A percentile compares a stretch with the other conserved stretches of the same genome.
These are phyloP conservation scores for Thumatha senex DNA, from an alignment of 2,888 invertebrate species.

Conservation along the genomic window DNA sequence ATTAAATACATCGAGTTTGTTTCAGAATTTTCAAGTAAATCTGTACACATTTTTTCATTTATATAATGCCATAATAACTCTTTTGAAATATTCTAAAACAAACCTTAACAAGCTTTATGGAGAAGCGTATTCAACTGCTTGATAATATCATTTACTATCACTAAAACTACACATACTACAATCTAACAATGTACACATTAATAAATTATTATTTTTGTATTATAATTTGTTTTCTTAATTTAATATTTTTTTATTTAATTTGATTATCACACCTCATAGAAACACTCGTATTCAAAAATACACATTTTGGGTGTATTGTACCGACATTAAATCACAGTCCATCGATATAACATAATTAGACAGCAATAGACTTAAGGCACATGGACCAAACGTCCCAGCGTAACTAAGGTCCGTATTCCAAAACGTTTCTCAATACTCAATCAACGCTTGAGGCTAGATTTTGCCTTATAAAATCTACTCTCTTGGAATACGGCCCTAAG, in stretches of 20 bases:
- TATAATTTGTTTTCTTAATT: slow-evolving; percentile 33
- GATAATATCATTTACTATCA: slow-evolving; percentile 14
- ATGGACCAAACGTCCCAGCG: no score
- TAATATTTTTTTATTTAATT: slow-evolving; percentile 20
- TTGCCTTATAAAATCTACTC: no score
- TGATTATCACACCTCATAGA: slow-evolving; percentile 30
- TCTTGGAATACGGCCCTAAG: no score
- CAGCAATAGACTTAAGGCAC: slow-evolving; percentile 4
- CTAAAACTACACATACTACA: slow-evolving; percentile 33
- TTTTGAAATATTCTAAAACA: slow-evolving; percentile 1
- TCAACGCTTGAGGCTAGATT: no score
- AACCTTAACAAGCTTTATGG: slow-evolving; percentile 9
- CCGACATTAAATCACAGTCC: slow-evolving; percentile 44
- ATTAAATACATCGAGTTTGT: background rate
- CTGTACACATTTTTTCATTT: background rate
- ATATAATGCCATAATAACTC: background rate
- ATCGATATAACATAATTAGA: slow-evolving; percentile 29
- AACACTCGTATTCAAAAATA: slow-evolving; percentile 46
- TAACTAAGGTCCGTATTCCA: no score
- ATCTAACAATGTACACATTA: slow-evolving; percentile 32
- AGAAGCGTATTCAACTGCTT: slow-evolving; percentile 14
- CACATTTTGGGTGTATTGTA: slow-evolving; percentile 45
- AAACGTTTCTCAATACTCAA: no score
- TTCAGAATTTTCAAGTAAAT: slow-evolving; percentile 1
- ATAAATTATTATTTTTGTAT: slow-evolving; percentile 40